phyloP scores from a whole-genome alignment of 1,140 invertebrate genomes.

The Panagrolaimus sp. region DNA sequence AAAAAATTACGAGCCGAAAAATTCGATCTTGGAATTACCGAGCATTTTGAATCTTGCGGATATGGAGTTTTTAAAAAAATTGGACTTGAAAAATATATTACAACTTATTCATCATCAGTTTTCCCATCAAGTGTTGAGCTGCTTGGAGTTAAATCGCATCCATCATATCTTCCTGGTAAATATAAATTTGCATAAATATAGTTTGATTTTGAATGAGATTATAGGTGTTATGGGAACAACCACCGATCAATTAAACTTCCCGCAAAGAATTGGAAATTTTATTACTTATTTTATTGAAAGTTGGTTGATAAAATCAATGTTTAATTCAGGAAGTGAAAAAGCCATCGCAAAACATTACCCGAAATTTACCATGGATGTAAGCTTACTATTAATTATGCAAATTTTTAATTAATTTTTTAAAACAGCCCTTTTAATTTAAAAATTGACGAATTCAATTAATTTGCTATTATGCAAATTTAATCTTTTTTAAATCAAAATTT shows the following conservation, averaged over 20 bases:
- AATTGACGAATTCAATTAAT: too few species aligned
- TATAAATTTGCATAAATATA: too few species aligned
- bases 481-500: too few species aligned
- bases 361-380: not conserved
- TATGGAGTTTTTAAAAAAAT: constrained; percentile 18
- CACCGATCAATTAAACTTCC: not conserved
- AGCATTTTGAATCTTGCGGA: constrained; percentile 39
- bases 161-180: not conserved
- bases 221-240: not conserved
- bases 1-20: constrained; percentile 28
- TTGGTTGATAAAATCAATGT: not conserved
- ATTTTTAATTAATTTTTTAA: too few species aligned
- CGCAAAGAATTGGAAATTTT: constrained; percentile 20
- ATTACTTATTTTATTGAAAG: constrained; percentile 14
- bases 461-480: too few species aligned
- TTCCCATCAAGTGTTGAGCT: not conserved
- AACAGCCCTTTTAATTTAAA: too few species aligned
- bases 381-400: too few species aligned
- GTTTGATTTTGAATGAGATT: too few species aligned
- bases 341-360: not conserved
- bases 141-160: not conserved
- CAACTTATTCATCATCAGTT: not conserved
- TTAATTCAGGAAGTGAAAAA: not conserved
- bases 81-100: constrained; percentile 30
- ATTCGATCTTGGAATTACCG: constrained; percentile 35